Evolutionary conservation across 2,797 vertebrate genomes (phyloP).

Genomic region (Allobates femoralis): DNA sequence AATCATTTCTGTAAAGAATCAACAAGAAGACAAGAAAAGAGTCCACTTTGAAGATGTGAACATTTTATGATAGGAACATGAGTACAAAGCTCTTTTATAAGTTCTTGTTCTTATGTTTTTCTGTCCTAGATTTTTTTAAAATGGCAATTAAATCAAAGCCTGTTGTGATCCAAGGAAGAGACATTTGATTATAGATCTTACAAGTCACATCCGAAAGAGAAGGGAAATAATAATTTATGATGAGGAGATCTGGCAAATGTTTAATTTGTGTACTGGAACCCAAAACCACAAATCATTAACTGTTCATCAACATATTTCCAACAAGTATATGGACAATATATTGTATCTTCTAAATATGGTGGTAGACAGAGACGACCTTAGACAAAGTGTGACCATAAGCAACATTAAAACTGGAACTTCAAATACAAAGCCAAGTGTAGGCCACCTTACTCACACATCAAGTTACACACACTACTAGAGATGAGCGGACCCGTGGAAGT

Average conservation of each 20-base stretch:
- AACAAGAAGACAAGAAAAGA: background rate
- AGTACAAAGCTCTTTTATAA: background rate
- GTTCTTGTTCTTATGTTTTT: background rate
- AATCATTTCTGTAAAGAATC: background rate
- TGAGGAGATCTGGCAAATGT: background rate
- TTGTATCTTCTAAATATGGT: too few relatives aligned
- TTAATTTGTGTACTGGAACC: background rate
- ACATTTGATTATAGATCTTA: background rate
- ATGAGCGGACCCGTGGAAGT: too few relatives aligned
- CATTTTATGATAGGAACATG: background rate
- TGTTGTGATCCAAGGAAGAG: background rate
- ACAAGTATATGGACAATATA: background rate
- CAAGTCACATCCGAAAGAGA: background rate
- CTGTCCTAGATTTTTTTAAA: background rate
- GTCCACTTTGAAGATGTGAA: background rate
- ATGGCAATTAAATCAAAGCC: background rate
- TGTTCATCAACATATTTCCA: background rate
- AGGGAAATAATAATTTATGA: background rate
- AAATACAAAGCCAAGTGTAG: too few relatives aligned
- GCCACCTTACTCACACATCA: too few relatives aligned
- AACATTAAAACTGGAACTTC: too few relatives aligned
- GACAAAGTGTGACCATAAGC: too few relatives aligned
- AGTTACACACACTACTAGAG: too few relatives aligned
- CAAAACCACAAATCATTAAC: background rate
- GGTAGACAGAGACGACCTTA: too few relatives aligned